Evolutionary conservation across 2,797 vertebrate species (phyloP).

Genomic region (Pelochelys cantorii): DNA sequence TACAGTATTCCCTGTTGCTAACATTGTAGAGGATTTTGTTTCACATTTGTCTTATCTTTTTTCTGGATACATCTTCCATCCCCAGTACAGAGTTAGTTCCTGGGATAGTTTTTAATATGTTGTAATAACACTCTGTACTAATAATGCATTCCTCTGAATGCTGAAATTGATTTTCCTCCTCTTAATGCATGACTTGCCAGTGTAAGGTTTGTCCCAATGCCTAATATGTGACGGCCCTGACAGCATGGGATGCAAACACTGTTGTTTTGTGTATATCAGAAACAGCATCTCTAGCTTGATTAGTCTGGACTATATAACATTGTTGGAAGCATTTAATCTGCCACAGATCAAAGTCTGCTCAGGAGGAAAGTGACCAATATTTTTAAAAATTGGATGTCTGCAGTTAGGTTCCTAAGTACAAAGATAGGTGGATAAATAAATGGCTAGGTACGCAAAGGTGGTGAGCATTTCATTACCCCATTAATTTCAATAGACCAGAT

Average conservation of each 20-base stretch:
- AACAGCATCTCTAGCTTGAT: slow-evolving; percentile 11
- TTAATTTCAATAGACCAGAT: neutral
- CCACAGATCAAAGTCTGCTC: slow-evolving; percentile 42
- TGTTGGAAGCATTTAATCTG: slow-evolving; percentile 19
- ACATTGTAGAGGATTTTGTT: neutral
- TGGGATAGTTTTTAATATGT: slow-evolving; percentile 23
- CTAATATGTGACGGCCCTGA: slow-evolving; percentile 29
- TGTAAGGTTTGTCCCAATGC: slow-evolving; percentile 38
- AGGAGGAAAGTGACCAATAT: slow-evolving; percentile 28
- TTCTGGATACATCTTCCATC: slow-evolving; percentile 12
- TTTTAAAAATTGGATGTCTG: neutral
- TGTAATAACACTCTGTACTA: slow-evolving; percentile 42
- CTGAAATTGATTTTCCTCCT: slow-evolving; percentile 58
- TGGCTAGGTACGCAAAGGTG: neutral
- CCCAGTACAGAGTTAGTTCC: slow-evolving; percentile 15
- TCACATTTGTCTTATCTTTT: neutral
- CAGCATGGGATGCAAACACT: slow-evolving; percentile 17
- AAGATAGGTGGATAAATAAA: neutral
- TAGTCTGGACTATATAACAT: neutral
- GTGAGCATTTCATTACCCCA: neutral
- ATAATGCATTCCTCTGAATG: slow-evolving; percentile 22
- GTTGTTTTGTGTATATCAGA: slow-evolving; percentile 32
- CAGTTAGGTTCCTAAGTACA: slow-evolving; percentile 1
- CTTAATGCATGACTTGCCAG: slow-evolving; percentile 37
- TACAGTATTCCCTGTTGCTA: neutral